Evolutionary conservation across 2,888 invertebrate species (phyloP), one percentile per base, ranked within the genome.

Genomic region (Azorinus chamasolen): DNA sequence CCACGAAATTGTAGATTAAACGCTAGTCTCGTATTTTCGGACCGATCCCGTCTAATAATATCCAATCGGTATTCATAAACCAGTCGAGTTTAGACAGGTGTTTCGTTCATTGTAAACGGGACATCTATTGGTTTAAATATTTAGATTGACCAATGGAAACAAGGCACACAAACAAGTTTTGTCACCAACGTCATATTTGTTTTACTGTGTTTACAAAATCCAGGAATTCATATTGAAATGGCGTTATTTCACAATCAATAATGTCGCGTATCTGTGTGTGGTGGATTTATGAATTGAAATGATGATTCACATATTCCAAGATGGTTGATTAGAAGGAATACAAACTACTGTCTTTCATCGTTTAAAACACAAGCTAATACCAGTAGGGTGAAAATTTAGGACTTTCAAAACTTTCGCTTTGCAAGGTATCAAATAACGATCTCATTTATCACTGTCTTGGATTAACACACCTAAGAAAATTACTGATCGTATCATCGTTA

Each of bases 151-250:
- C 76, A 80, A 80, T 80, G 41, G 54, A 25, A 73, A 20, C 0
- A 22, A 6, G 25, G 12, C 20, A 70, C 27, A 65, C 63, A 69
- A 10, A 10, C 16, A 25, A 20, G 48, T 27, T 57, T 77, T 53
- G 73, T 77, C 76, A 77, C 69, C 80, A 80, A 80, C 80, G 80
- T 80, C 80, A 80, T 76, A 59, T 75, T 66, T 80, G 80, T 80
- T 80, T 73, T 70, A 32, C 39, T 77, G 66, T 80, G 80, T 80
- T 80, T 80, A 80, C 80, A 68, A 58, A 54, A 59, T 58, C 32
- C 41, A 62, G 37, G 48, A 54, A 32, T 32, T 32, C 32, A 32
- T 10, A 32, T 32, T 32, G 32, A 4, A 32, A 27, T 46, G 55
- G 48, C 45, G 55, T 32, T 57, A 57, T 66, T 66, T 66, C 66